phyloP scores from a whole-genome alignment of 2,113 vertebrate species.

The Hydropotes inermis region DNA sequence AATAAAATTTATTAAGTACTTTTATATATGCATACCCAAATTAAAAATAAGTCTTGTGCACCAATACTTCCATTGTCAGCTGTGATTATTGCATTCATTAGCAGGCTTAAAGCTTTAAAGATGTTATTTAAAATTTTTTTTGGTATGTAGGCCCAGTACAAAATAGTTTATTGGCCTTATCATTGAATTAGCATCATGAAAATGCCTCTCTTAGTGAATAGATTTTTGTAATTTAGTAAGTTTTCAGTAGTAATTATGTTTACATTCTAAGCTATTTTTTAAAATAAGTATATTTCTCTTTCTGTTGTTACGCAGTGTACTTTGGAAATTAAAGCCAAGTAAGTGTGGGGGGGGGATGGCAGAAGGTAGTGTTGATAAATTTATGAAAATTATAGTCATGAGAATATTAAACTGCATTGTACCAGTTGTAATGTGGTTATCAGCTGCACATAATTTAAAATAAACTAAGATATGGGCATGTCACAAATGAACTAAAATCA shows the following conservation, averaged over 20 bases:
- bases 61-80: neutral
- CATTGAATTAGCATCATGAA: neutral
- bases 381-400: neutral
- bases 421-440: neutral
- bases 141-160: neutral
- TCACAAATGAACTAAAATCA: neutral
- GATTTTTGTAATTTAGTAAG: neutral
- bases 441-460: constrained; percentile 4
- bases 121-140: constrained; percentile 16
- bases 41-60: neutral
- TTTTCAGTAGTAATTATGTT: neutral
- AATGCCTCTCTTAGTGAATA: neutral
- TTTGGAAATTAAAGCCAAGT: constrained; percentile 16
- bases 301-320: neutral
- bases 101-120: constrained; percentile 12
- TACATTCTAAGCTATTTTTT: neutral
- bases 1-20: neutral
- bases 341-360: neutral
- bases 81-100: neutral
- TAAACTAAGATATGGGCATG: neutral
- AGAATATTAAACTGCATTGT: neutral
- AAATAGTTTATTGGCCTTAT: neutral
- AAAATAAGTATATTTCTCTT: neutral
- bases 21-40: neutral
- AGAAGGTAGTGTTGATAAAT: neutral